phyloP scores from a whole-genome alignment of 2,797 vertebrate genomes.

The Pelodytes ibericus region DNA sequence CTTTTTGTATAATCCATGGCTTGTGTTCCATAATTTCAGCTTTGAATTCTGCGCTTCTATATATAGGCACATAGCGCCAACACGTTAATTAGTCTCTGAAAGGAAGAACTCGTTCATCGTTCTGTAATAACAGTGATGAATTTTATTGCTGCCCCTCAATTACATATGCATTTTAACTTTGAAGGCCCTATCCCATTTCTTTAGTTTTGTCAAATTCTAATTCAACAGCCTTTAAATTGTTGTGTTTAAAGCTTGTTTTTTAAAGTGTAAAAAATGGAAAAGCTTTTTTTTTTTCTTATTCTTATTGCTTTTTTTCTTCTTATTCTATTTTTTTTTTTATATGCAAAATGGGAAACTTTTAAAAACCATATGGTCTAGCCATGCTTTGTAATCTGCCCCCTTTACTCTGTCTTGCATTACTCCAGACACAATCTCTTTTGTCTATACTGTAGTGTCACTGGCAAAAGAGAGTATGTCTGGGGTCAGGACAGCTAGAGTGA shows the following conservation, averaged over 20 bases:
- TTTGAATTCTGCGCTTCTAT: conserved; percentile 1
- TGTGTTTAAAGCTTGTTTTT: too few species aligned
- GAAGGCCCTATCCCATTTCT: background rate
- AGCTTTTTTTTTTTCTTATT: background rate
- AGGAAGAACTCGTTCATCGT: conserved; percentile 22
- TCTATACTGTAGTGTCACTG: too few species aligned
- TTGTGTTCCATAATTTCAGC: conserved; percentile 19
- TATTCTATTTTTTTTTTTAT: too few species aligned
- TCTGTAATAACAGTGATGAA: conserved; percentile 27
- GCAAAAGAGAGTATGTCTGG: too few species aligned
- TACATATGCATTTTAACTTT: conserved; percentile 29
- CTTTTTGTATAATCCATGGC: conserved; percentile 13
- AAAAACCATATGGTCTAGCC: too few species aligned
- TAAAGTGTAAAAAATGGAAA: background rate
- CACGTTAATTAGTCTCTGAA: conserved; percentile 20
- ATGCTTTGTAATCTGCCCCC: too few species aligned
- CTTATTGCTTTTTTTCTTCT: too few species aligned
- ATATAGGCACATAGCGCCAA: conserved; percentile 5
- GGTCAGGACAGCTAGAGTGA: too few species aligned
- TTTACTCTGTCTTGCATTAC: too few species aligned
- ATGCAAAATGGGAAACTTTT: too few species aligned
- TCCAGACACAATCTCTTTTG: too few species aligned
- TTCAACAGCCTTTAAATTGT: conserved; percentile 14
- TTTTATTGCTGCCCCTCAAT: conserved; percentile 21
- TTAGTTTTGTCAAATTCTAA: background rate